Evolutionary conservation across 1,140 invertebrate genomes (phyloP).

Genomic region (Hyles vespertilio): DNA sequence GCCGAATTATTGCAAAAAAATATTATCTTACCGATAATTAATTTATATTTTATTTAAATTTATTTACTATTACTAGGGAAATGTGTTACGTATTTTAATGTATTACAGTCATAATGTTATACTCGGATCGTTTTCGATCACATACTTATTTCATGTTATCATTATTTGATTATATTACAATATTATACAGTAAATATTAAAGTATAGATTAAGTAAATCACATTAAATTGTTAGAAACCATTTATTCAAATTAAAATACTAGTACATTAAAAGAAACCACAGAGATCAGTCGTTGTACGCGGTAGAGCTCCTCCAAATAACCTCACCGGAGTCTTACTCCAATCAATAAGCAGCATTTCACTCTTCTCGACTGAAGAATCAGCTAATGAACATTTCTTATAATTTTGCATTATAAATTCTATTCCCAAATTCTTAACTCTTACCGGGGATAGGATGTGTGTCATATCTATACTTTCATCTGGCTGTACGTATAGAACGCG

Average conservation of each 20-base stretch:
- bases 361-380: slow-evolving; percentile 38
- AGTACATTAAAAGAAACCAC: slow-evolving; percentile 68
- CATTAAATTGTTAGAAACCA: background rate
- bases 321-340: slow-evolving; percentile 76
- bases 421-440: slow-evolving; percentile 48
- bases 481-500: slow-evolving; percentile 50
- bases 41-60: no score
- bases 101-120: no score
- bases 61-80: no score
- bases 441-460: slow-evolving; percentile 48
- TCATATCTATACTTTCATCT: slow-evolving; percentile 50
- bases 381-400: slow-evolving; percentile 54
- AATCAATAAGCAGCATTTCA: slow-evolving; percentile 71
- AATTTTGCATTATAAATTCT: slow-evolving; percentile 55
- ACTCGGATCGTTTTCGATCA: no score
- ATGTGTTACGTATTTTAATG: no score
- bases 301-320: slow-evolving; percentile 76
- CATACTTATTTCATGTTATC: no score
- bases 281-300: slow-evolving; percentile 69
- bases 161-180: no score
- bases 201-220: background rate
- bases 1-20: no score
- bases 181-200: no score
- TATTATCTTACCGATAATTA: no score
- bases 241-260: background rate